Evolutionary conservation across 2,888 invertebrate species (phyloP).

Genomic region (Xestia sexstrigata): DNA sequence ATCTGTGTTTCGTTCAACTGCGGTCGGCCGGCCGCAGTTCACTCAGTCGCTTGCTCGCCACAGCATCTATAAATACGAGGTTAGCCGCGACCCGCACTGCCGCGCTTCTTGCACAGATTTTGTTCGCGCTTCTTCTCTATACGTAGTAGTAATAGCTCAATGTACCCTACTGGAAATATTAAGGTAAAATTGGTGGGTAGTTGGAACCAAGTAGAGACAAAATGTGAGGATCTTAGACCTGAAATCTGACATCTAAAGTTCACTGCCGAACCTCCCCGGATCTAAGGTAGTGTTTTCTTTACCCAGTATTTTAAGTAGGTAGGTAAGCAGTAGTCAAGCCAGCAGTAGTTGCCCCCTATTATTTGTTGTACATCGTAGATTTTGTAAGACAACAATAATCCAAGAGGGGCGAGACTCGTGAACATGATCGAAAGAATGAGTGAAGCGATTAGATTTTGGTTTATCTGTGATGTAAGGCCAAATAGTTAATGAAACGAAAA

Average conservation of each 20-base stretch:
- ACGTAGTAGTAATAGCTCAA: too few relatives aligned
- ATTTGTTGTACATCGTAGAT: background rate
- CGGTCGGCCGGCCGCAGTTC: too few relatives aligned
- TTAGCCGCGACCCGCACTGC: too few relatives aligned
- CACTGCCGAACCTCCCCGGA: too few relatives aligned
- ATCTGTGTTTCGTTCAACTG: too few relatives aligned
- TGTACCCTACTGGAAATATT: background rate
- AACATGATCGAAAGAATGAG: background rate
- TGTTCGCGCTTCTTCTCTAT: too few relatives aligned
- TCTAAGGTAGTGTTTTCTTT: background rate
- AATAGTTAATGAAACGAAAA: background rate
- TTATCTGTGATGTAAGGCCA: background rate
- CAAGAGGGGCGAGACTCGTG: background rate
- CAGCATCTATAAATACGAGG: too few relatives aligned
- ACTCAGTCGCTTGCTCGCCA: too few relatives aligned
- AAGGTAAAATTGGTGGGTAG: background rate
- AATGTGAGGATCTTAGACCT: too few relatives aligned
- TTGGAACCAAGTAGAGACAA: too few relatives aligned
- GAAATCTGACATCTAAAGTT: too few relatives aligned
- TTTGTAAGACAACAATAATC: background rate
- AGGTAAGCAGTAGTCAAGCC: background rate
- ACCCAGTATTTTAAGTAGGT: background rate
- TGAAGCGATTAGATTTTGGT: background rate
- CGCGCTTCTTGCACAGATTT: too few relatives aligned
- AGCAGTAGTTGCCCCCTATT: background rate